These are phyloP conservation scores for Pao palembangensis DNA, from an alignment of 2,113 vertebrate genomes.

Conservation along the genomic window DNA sequence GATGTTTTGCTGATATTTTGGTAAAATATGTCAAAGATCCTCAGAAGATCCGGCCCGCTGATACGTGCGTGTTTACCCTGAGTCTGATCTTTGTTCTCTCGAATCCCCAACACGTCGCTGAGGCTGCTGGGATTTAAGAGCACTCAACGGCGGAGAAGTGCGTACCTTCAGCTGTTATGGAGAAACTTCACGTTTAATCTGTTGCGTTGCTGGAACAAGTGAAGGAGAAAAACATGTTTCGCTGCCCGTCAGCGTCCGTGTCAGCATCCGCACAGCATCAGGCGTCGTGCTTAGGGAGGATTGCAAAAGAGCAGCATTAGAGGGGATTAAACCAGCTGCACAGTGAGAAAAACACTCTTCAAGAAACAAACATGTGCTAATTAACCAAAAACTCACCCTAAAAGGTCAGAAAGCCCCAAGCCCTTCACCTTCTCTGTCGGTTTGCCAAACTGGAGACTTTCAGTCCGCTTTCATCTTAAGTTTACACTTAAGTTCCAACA, in stretches of 20 bases:
- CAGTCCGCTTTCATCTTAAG: constrained; percentile 57
- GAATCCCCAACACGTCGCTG: constrained; percentile 1
- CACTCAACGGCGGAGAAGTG: constrained; percentile 38
- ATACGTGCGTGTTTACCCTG: constrained; percentile 18
- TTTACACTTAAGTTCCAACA: constrained; percentile 64
- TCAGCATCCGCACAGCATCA: constrained; percentile 21
- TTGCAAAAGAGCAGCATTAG: constrained; percentile 58
- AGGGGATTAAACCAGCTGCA: constrained; percentile 56
- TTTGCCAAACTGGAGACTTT: constrained; percentile 32
- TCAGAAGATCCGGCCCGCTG: constrained; percentile 1
- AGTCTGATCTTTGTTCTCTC: neutral
- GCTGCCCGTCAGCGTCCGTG: constrained; percentile 28
- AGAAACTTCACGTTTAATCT: constrained; percentile 65
- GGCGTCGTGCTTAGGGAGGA: constrained; percentile 57
- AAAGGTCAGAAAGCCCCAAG: constrained; percentile 1
- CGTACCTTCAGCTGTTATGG: constrained; percentile 51
- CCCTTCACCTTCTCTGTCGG: neutral
- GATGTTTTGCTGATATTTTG: neutral
- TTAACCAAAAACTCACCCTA: constrained; percentile 19
- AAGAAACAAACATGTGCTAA: constrained; percentile 52
- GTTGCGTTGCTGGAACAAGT: constrained; percentile 55
- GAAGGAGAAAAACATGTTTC: constrained; percentile 71
- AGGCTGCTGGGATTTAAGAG: constrained; percentile 29
- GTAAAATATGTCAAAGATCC: neutral
- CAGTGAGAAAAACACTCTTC: constrained; percentile 59